Evolutionary conservation across 2,888 invertebrate genomes (phyloP), one percentile per base, ranked within the genome.

Genomic region (Agapostemon virescens): DNA sequence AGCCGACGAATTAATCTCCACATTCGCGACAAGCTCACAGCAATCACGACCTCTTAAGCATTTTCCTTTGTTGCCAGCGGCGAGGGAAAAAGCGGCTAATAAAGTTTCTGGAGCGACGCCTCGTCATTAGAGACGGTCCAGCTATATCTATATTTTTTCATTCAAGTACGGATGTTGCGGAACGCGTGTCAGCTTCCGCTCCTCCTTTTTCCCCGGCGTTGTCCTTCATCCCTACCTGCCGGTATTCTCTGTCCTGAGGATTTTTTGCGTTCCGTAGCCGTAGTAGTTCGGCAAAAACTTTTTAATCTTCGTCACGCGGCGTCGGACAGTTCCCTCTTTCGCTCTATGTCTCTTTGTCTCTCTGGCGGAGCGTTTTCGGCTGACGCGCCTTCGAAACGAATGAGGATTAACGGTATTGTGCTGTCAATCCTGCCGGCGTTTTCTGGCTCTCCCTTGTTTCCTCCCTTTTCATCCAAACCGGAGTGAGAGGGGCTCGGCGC

Each of bases 271-370:
- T 83, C 83, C 77, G 78, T 76, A 78, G 79, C 75, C 58, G 30
- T 30, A 17, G 30, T 30, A 58, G 84, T 85, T 85, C 75, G 85
- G 74, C 87, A 88, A 88, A 88, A 89, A 89, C 87, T 89, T 90
- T 90, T 90, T 90, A 90, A 90, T 90, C 90, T 89, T 78, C 73
- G 82, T 84, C 85, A 81, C 85, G 74, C 77, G 77, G 77, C 17
- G 74, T 69, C 42, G 61, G 69, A 55, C 40, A 58, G 61, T 49
- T 30, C 30, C 20, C 58, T 30, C 26, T 30, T 17, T 30, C 58
- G 26, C 58, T 33, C 30, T 49, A 15, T 15, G 0, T 26, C 15
- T 17, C 58, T 58, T 30, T 17, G 15, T 17, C 58, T 58, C 55
- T 26, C 55, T 30, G 30, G 26, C 30, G 20, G 72, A 52, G 69